These are phyloP conservation scores for Molothrus ater DNA, from an alignment of 2,797 vertebrate species.

Conservation along the genomic window DNA sequence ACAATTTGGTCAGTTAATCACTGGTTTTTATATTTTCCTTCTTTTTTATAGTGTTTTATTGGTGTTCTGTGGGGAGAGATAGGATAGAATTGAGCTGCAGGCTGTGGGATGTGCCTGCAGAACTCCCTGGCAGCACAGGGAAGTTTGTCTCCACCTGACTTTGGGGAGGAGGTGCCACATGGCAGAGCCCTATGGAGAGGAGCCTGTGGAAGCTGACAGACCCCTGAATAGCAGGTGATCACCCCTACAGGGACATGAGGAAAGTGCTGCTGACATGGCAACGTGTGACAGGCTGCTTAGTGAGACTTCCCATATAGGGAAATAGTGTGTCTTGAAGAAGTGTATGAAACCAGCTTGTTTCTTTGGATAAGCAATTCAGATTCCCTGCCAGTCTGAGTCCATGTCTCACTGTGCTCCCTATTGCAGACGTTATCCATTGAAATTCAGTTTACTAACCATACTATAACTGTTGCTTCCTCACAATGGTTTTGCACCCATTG, in stretches of 20 bases:
- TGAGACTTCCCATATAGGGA: not conserved
- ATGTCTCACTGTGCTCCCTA: not conserved
- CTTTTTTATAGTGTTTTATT: not conserved
- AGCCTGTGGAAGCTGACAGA: not conserved
- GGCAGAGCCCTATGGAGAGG: too few relatives aligned
- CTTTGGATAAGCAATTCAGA: not conserved
- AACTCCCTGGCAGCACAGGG: not conserved
- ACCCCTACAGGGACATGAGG: rapidly evolving
- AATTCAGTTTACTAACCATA: not conserved
- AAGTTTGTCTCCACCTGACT: not conserved
- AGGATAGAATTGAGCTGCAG: not conserved
- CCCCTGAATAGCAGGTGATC: not conserved
- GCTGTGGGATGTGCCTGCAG: not conserved
- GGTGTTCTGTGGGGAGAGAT: not conserved
- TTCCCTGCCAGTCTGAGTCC: not conserved
- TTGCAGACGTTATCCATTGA: not conserved
- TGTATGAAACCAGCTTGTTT: not conserved
- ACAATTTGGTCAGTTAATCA: not conserved
- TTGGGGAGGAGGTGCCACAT: not conserved
- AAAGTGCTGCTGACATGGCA: not conserved
- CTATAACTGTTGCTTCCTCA: not conserved
- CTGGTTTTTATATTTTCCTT: not conserved
- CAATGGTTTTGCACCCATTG: not conserved
- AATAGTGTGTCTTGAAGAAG: not conserved
- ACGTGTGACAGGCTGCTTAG: not conserved